Evolutionary conservation across 2,888 invertebrate genomes (phyloP), one percentile per base, ranked within the genome.

Genomic region (Pimpla rufipes): DNA sequence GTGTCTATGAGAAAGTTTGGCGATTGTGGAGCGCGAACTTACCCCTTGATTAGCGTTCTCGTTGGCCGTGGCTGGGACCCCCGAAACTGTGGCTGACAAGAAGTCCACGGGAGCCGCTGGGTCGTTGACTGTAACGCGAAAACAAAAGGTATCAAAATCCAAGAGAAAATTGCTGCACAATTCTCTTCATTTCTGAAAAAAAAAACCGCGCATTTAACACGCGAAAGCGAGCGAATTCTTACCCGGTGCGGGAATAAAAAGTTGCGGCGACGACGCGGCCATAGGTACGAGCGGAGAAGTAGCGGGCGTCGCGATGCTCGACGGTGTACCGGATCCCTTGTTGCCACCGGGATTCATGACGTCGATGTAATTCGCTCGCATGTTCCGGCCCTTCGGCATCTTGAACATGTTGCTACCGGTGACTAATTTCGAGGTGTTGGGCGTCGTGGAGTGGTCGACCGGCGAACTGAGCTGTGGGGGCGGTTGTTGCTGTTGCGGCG

Each of bases 311-410:
- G 94, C 90, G 71, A 92, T 70, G 21, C 85, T 88, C 55, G 89
- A 87, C 3, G 93, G 91, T 40, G 91, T 85, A 37, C 89, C 87
- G 23, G 89, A 87, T 21, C 92, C 88, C 55, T 94, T 93, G 8
- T 92, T 93, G n/a, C 96, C 96, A 86, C 95, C 94, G 55, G 97
- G 97, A 94, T 97, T 97, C 94, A 98, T 96, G 81, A 98, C 97
- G 94, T 98, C 98, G 88, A 98, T 97, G 94, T 98, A 98, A 86
- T 92, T 91, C 94, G 92, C 90, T 73, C 93, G 91, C 96, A 96
- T 93, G 96, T 96, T 96, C 94, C 97, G 95, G 87, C 96, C 95
- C 88, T 96, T 96, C 93, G 96, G 96, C 94, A 97, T 94, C 93
- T 97, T 97, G 93, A 96, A 97, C 94, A 97, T 96, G 92, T 97